These are phyloP conservation scores for Cochlearius cochlearius DNA, from an alignment of 2,113 vertebrate genomes.

Conservation along the genomic window DNA sequence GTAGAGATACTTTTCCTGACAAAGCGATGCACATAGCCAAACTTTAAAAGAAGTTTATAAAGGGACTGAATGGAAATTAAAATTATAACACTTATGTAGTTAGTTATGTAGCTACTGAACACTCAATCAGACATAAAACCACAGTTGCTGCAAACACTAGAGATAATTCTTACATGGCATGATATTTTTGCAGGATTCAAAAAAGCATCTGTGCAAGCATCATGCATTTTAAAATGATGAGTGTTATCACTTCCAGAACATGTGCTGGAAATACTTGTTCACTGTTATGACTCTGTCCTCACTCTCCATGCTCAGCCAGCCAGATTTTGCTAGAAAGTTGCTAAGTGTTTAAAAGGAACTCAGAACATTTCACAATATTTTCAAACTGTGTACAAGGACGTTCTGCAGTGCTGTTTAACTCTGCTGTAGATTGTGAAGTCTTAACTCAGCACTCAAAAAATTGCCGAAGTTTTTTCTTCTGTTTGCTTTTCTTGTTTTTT, in stretches of 20 bases:
- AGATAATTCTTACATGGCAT: neutral
- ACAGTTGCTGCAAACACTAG: neutral
- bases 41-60: conserved; percentile 25
- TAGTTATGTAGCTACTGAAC: neutral
- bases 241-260: neutral
- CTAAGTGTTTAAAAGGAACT: neutral
- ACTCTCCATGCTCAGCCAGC: neutral
- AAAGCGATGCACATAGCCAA: neutral
- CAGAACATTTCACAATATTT: neutral
- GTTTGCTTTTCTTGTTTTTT: neutral
- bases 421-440: neutral
- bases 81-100: neutral
- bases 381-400: neutral
- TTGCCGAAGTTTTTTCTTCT: neutral
- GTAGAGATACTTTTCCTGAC: neutral
- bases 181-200: neutral
- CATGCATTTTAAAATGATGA: neutral
- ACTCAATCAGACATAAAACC: conserved; percentile 4
- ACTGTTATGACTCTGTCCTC: neutral
- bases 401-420: neutral
- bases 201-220: neutral
- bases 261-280: neutral
- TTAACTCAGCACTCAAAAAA: neutral
- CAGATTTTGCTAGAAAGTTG: neutral
- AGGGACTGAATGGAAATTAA: neutral